These are phyloP conservation scores for Lepus americanus DNA, from an alignment of 2,113 vertebrate species.

Conservation along the genomic window DNA sequence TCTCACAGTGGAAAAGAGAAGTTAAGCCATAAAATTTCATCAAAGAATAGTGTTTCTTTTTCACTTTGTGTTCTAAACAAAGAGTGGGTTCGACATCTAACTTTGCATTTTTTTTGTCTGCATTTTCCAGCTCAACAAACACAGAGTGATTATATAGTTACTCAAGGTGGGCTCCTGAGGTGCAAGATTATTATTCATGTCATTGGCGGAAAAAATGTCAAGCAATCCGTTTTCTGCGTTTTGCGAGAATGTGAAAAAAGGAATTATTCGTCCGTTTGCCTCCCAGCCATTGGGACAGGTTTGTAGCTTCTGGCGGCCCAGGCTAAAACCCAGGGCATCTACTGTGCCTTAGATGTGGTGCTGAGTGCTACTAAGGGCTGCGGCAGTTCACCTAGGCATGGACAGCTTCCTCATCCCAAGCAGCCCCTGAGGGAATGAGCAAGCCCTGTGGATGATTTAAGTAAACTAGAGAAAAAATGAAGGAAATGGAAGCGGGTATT, in stretches of 20 bases:
- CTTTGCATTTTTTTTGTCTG: constrained; percentile 55
- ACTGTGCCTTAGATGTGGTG: background rate
- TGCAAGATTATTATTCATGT: constrained; percentile 94
- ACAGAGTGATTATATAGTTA: constrained; percentile 88
- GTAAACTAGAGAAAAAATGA: background rate
- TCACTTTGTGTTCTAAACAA: constrained; percentile 37
- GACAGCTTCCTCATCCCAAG: background rate
- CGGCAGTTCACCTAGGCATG: background rate
- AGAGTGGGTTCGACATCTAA: background rate
- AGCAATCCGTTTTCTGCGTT: constrained; percentile 82
- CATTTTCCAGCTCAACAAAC: constrained; percentile 84
- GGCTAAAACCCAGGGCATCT: background rate
- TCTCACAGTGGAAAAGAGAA: constrained; percentile 15
- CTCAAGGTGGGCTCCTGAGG: constrained; percentile 89
- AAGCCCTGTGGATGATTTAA: background rate
- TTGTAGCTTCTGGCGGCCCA: constrained; percentile 54
- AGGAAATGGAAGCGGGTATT: background rate
- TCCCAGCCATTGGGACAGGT: constrained; percentile 97
- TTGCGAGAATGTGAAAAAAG: constrained; percentile 88
- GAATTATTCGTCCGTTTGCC: constrained; percentile 89
- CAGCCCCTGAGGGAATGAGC: background rate
- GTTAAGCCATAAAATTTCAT: background rate
- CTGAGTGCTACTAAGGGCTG: background rate
- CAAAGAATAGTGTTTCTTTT: background rate
- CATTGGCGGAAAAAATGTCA: constrained; percentile 79